Conservation (phyloP, 2,888 invertebrate genomes). For the Hymenopus coronatus region DNA sequence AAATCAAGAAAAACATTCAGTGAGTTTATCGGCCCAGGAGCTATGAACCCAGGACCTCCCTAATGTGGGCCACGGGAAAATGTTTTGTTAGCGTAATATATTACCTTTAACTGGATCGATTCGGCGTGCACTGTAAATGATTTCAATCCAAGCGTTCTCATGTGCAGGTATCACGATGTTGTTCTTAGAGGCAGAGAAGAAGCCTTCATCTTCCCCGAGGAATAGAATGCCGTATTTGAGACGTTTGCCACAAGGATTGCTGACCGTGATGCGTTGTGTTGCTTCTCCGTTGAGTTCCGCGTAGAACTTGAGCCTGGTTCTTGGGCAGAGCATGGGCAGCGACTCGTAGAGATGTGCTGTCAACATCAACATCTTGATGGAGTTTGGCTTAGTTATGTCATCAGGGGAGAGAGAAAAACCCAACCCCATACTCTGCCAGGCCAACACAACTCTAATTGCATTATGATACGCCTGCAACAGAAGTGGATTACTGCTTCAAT, state of each 20-base stretch:
- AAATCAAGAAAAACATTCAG: too few species aligned
- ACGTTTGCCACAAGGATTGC: conserved; percentile 6
- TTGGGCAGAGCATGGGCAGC: conserved; percentile 50
- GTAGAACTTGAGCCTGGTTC: conserved; percentile 35
- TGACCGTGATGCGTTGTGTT: conserved; percentile 38
- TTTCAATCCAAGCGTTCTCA: not conserved
- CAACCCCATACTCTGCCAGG: conserved; percentile 54
- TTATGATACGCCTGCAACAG: conserved; percentile 54
- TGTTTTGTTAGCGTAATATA: too few species aligned
- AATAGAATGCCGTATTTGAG: conserved; percentile 21
- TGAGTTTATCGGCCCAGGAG: too few species aligned
- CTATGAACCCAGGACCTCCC: too few species aligned
- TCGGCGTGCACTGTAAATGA: not conserved
- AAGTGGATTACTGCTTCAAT: not conserved
- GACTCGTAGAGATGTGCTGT: conserved; percentile 55
- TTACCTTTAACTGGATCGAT: not conserved
- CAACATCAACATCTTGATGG: conserved; percentile 58
- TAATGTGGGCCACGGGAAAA: too few species aligned
- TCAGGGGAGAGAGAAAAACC: conserved; percentile 55
- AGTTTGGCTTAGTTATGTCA: conserved; percentile 55
- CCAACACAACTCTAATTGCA: conserved; percentile 54
- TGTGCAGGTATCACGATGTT: not conserved
- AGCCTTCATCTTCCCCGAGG: not conserved
- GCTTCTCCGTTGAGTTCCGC: conserved; percentile 6
- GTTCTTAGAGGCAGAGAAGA: not conserved